Evolutionary conservation across 2,797 vertebrate genomes (phyloP).

Genomic region (Muscicapa striata): DNA sequence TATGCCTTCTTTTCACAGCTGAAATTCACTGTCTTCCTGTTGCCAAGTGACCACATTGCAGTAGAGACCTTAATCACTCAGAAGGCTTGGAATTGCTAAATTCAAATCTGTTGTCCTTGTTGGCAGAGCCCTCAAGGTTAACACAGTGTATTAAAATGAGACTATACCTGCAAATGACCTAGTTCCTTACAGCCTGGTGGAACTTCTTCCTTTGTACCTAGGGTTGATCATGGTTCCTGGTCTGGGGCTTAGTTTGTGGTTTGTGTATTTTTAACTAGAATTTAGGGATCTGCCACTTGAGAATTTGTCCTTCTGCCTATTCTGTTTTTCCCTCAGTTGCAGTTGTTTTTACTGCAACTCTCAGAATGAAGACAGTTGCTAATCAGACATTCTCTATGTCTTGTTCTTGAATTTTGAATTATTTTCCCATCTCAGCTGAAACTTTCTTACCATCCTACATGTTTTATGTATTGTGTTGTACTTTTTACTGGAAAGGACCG

Average conservation of each 20-base stretch:
- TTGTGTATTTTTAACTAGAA: not conserved
- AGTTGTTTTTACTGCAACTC: not conserved
- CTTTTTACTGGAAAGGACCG: not conserved
- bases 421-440: not conserved
- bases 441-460: not conserved
- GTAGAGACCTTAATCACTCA: not conserved
- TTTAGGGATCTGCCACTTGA: not conserved
- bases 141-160: not conserved
- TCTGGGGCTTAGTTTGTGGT: not conserved
- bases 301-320: not conserved
- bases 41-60: not conserved
- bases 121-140: not conserved
- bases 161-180: not conserved
- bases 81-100: not conserved
- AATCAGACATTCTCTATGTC: not conserved
- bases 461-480: not conserved
- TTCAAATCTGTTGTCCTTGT: not conserved
- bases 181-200: not conserved
- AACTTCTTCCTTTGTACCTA: not conserved
- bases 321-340: not conserved
- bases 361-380: not conserved
- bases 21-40: not conserved
- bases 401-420: constrained; percentile 12
- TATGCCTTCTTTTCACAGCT: not conserved
- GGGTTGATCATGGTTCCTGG: not conserved